phyloP scores from a whole-genome alignment of 1,140 invertebrate genomes.

The Eupristina koningsbergeri region DNA sequence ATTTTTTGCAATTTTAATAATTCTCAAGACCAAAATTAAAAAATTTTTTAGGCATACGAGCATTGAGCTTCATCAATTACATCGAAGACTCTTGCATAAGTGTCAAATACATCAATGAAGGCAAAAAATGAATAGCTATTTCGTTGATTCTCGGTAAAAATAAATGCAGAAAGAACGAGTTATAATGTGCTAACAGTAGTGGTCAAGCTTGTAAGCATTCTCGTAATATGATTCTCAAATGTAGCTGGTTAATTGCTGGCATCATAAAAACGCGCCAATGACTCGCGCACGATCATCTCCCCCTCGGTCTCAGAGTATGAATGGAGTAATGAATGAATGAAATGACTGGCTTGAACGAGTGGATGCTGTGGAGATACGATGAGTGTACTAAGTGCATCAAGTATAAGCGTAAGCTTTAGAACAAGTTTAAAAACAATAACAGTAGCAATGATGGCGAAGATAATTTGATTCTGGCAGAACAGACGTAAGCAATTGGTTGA shows the following conservation, averaged over 20 bases:
- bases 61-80: not conserved
- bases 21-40: no score
- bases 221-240: constrained; percentile 49
- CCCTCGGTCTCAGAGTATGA: constrained; percentile 8
- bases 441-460: not conserved
- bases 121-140: not conserved
- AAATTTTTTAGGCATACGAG: no score
- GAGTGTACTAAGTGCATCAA: constrained; percentile 25
- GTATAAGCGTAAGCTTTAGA: not conserved
- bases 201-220: constrained; percentile 20
- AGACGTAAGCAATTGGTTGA: not conserved
- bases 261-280: constrained; percentile 51
- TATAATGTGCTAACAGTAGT: not conserved
- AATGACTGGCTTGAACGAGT: constrained; percentile 51
- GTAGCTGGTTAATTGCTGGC: constrained; percentile 54
- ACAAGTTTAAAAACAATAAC: constrained; percentile 1
- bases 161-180: not conserved
- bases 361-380: constrained; percentile 9
- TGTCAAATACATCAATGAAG: not conserved
- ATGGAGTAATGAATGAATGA: constrained; percentile 57
- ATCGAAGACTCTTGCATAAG: no score
- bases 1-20: no score
- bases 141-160: not conserved
- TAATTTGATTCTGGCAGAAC: not conserved
- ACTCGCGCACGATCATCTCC: constrained; percentile 40